Percentiles rank a stretch among this genome's conserved stretches.
Evolutionary conservation across 2,113 vertebrate genomes (phyloP).

Genomic region (Origma solitaria): DNA sequence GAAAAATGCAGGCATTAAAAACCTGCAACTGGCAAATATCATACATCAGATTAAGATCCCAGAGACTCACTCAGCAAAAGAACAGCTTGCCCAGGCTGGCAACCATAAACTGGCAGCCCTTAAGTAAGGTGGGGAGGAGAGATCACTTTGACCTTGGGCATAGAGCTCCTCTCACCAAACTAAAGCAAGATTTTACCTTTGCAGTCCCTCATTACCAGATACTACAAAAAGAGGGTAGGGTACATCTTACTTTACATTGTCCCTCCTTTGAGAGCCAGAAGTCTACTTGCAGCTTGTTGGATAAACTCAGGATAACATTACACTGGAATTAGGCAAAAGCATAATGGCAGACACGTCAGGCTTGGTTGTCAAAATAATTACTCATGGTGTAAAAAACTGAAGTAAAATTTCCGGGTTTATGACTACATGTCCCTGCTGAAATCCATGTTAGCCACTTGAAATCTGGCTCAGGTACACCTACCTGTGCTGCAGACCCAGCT

Average conservation of each 20-base stretch:
- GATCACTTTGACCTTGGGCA: neutral
- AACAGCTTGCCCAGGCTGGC: neutral
- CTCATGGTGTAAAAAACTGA: neutral
- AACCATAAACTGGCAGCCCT: neutral
- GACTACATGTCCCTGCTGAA: neutral
- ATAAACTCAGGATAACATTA: neutral
- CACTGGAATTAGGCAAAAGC: neutral
- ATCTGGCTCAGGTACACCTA: neutral
- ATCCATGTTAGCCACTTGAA: neutral
- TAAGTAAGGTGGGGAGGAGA: neutral
- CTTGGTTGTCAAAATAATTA: neutral
- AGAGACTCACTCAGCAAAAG: neutral
- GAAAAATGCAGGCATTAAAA: neutral
- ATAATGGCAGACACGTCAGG: neutral
- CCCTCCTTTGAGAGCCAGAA: neutral
- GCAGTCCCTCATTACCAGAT: neutral
- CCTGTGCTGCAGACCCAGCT: neutral
- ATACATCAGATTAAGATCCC: neutral
- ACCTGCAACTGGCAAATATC: neutral
- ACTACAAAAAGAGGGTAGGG: neutral
- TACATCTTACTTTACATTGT: neutral
- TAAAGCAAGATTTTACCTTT: neutral
- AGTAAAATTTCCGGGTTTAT: neutral
- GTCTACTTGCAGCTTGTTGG: neutral
- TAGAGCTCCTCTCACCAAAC: neutral